Percentiles rank a stretch among this genome's conserved stretches.
phyloP scores from a whole-genome alignment of 2,888 invertebrate species.

The Frankliniella fusca region DNA sequence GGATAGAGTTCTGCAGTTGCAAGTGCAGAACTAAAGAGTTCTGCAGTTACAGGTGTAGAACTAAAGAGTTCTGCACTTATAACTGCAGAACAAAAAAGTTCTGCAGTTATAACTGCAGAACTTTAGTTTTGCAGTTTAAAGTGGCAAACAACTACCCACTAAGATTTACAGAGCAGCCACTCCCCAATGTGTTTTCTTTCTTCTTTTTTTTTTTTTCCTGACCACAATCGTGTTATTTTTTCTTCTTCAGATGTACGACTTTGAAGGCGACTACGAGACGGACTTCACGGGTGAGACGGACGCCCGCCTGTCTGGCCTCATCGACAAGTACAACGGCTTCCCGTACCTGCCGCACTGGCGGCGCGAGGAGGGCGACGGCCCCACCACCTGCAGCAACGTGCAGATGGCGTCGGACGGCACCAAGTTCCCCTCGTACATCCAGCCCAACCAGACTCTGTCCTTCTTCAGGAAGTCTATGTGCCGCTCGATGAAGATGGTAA shows the following conservation, averaged over 20 bases:
- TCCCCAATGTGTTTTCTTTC: too few species aligned
- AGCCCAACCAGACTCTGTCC: conserved; percentile 62
- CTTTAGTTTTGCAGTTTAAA: too few species aligned
- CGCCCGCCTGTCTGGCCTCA: conserved; percentile 60
- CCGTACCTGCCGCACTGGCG: conserved; percentile 71
- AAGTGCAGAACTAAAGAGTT: too few species aligned
- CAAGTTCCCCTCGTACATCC: conserved; percentile 70
- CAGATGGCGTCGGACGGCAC: conserved; percentile 77
- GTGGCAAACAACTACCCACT: too few species aligned
- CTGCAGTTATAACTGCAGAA: too few species aligned
- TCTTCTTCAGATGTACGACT: conserved; percentile 73
- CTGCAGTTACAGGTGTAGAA: too few species aligned
- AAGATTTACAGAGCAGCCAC: not conserved
- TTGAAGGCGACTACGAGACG: conserved; percentile 72
- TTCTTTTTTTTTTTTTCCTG: too few species aligned
- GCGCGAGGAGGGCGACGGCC: conserved; percentile 40
- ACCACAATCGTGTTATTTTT: too few species aligned
- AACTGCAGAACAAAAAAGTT: too few species aligned
- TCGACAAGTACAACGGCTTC: conserved; percentile 72
- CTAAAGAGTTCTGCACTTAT: too few species aligned
- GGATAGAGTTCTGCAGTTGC: too few species aligned
- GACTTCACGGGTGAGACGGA: conserved; percentile 68
- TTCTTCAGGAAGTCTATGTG: conserved; percentile 85
- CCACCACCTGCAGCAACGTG: conserved; percentile 70
- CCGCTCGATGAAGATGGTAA: conserved; percentile 72